Percentiles rank a stretch among this genome's conserved stretches.
These are phyloP conservation scores for Carapus acus DNA, from an alignment of 2,797 vertebrate species.

Conservation along the genomic window DNA sequence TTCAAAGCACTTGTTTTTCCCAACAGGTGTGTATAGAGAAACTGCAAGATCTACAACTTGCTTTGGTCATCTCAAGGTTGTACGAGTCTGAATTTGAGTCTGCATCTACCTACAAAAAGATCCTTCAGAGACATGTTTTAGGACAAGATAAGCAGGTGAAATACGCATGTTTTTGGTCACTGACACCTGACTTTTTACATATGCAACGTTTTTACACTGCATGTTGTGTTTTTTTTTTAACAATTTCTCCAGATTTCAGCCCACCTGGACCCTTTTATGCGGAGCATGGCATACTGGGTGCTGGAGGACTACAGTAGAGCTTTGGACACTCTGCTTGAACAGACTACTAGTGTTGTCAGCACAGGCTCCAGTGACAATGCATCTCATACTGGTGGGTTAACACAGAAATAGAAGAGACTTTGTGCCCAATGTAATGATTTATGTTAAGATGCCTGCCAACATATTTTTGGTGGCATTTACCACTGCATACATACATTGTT, in stretches of 20 bases:
- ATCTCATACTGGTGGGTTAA: slow-evolving; percentile 45
- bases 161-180: no score
- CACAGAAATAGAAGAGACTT: neutral
- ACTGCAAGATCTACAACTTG: slow-evolving; percentile 91
- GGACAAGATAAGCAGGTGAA: slow-evolving; percentile 75
- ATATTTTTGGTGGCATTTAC: neutral
- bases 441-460: neutral
- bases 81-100: slow-evolving; percentile 94
- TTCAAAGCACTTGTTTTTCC: no score
- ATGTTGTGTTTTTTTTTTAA: no score
- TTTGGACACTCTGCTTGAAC: slow-evolving; percentile 88
- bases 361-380: slow-evolving; percentile 27
- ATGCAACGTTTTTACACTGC: no score
- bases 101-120: slow-evolving; percentile 84
- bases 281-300: slow-evolving; percentile 97
- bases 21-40: slow-evolving; percentile 92
- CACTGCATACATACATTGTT: neutral
- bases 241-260: slow-evolving; percentile 57
- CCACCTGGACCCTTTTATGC: slow-evolving; percentile 86
- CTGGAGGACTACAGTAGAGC: slow-evolving; percentile 89
- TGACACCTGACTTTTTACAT: no score
- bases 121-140: slow-evolving; percentile 86
- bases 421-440: neutral
- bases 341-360: slow-evolving; percentile 59
- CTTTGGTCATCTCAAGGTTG: slow-evolving; percentile 90